These are phyloP conservation scores for Drusus annulatus DNA, from an alignment of 1,140 invertebrate species.

Conservation along the genomic window DNA sequence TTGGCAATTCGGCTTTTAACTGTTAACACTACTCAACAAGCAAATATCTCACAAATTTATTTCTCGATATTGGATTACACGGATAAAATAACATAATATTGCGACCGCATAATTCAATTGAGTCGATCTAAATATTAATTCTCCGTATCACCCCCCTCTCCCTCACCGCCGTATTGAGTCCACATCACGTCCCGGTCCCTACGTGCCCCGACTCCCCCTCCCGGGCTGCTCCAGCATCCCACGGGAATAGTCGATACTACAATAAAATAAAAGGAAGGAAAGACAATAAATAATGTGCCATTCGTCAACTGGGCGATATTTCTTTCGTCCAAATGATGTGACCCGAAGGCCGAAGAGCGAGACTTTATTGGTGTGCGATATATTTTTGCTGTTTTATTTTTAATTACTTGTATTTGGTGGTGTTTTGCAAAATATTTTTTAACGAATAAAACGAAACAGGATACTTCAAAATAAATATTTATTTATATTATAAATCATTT, in stretches of 20 bases:
- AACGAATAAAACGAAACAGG: no score
- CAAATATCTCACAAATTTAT: no score
- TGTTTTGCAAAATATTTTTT: no score
- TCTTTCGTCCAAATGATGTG: slow-evolving; percentile 43
- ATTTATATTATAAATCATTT: no score
- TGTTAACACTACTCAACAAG: no score
- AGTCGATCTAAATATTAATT: neutral
- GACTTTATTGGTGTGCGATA: no score
- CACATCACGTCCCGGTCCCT: neutral
- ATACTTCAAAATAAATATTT: no score
- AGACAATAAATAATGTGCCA: slow-evolving; percentile 59
- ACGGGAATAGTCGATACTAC: slow-evolving; percentile 50
- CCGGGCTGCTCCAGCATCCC: neutral
- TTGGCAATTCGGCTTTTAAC: no score
- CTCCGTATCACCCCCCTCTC: neutral
- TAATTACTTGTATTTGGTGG: no score
- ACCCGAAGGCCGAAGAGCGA: neutral
- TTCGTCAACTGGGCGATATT: slow-evolving; percentile 57
- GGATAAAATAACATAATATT: no score
- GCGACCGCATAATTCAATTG: neutral
- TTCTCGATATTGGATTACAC: no score
- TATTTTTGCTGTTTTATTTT: no score
- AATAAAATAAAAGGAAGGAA: slow-evolving; percentile 58
- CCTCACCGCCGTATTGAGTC: neutral
- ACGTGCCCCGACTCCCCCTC: slow-evolving; percentile 16